A percentile compares a stretch with the other conserved stretches of the same genome.
Evolutionary conservation across 1,140 invertebrate genomes (phyloP).

Genomic region (Drosophila tropicalis): DNA sequence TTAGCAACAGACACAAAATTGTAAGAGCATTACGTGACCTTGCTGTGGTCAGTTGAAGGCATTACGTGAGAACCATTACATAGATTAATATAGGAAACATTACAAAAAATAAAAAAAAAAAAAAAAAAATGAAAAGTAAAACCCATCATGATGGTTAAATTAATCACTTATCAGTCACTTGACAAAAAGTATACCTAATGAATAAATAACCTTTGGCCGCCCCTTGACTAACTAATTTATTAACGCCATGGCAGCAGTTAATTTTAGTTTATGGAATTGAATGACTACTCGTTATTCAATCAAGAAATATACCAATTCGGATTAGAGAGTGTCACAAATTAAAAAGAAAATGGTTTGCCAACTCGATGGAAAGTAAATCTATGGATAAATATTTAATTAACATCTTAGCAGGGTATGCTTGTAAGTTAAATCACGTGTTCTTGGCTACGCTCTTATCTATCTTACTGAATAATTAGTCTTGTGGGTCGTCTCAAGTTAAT

Average conservation of each 20-base stretch:
- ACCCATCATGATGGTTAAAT: slow-evolving; percentile 11
- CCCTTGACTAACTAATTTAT: not conserved
- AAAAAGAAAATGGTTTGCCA: not conserved
- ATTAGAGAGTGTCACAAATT: not conserved
- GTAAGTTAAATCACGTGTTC: not conserved
- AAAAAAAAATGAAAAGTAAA: too few relatives aligned
- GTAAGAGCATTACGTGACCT: slow-evolving; percentile 11
- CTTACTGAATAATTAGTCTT: too few relatives aligned
- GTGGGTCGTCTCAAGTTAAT: too few relatives aligned
- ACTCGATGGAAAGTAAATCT: not conserved
- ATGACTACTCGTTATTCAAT: not conserved
- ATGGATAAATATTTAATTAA: not conserved
- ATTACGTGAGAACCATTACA: slow-evolving; percentile 14
- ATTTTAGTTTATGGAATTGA: not conserved
- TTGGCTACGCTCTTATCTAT: too few relatives aligned
- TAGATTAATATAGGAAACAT: slow-evolving; percentile 6
- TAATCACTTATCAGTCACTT: slow-evolving; percentile 12
- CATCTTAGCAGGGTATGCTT: not conserved
- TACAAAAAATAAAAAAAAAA: too few relatives aligned
- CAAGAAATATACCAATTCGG: not conserved
- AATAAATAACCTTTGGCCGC: not conserved
- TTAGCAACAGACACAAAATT: not conserved
- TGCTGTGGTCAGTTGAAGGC: slow-evolving; percentile 12
- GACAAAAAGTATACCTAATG: not conserved
- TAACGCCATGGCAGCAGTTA: not conserved